Conservation (phyloP, 2,888 invertebrate species). For the Meganola albula region DNA sequence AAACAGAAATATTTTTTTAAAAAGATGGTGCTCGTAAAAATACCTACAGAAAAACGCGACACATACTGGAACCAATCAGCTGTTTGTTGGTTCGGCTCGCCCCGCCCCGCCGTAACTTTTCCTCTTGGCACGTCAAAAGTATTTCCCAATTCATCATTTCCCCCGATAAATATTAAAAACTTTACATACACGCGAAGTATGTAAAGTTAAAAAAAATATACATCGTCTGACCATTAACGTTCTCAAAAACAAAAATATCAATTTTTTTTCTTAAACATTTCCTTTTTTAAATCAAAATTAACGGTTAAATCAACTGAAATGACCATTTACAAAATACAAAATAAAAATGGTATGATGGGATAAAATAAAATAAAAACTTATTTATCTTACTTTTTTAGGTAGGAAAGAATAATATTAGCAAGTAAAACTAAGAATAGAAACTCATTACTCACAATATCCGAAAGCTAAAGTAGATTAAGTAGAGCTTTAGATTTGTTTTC, state of each 20-base stretch:
- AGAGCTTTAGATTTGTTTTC: constrained; percentile 65
- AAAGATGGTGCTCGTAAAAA: too few relatives aligned
- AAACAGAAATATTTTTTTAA: too few relatives aligned
- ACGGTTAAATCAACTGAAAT: too few relatives aligned
- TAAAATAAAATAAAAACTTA: neutral
- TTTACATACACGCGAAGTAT: too few relatives aligned
- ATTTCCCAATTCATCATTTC: constrained; percentile 47
- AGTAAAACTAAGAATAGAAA: constrained; percentile 1
- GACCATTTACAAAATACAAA: too few relatives aligned
- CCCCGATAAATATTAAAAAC: constrained; percentile 28
- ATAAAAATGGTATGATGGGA: too few relatives aligned
- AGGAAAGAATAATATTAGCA: constrained; percentile 1
- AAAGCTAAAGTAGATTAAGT: constrained; percentile 40
- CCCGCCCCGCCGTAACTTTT: constrained; percentile 68
- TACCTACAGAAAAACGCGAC: constrained; percentile 72
- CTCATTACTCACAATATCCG: constrained; percentile 60
- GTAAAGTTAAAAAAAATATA: too few relatives aligned
- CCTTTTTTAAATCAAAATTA: too few relatives aligned
- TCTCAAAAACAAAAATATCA: too few relatives aligned
- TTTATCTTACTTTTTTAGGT: too few relatives aligned
- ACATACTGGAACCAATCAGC: constrained; percentile 70
- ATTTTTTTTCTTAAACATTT: too few relatives aligned
- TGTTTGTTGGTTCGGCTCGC: constrained; percentile 58
- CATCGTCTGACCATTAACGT: too few relatives aligned
- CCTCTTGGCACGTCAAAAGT: constrained; percentile 64